phyloP scores from a whole-genome alignment of 1,140 invertebrate species.

The Campoletis sonorensis region DNA sequence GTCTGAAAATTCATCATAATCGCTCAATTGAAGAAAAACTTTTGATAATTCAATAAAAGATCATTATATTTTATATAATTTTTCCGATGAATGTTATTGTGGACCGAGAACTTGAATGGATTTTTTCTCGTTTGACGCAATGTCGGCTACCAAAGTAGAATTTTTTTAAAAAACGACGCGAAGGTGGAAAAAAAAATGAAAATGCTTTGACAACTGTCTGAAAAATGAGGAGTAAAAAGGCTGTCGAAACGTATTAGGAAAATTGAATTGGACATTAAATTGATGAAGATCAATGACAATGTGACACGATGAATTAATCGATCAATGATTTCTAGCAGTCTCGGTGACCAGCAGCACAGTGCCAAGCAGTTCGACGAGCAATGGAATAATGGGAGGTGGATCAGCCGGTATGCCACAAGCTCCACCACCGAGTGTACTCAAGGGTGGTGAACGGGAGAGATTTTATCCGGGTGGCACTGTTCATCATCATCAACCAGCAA shows the following conservation, averaged over 20 bases:
- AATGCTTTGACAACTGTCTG: no score
- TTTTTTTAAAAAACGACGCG: no score
- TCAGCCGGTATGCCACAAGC: slow-evolving; percentile 72
- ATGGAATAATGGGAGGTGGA: slow-evolving; percentile 75
- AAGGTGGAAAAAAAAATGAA: no score
- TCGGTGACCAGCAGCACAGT: slow-evolving; percentile 72
- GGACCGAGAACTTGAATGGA: no score
- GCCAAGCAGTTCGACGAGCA: slow-evolving; percentile 71
- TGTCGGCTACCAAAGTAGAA: no score
- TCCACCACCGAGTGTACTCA: slow-evolving; percentile 74
- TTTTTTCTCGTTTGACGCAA: no score
- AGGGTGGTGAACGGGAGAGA: slow-evolving; percentile 71
- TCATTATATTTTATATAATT: no score
- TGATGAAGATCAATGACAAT: not conserved
- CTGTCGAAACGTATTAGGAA: not conserved
- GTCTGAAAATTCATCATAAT: no score
- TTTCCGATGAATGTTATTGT: no score
- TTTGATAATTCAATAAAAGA: no score
- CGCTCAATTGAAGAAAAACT: no score
- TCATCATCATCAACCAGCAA: slow-evolving; percentile 74
- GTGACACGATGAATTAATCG: slow-evolving; percentile 10
- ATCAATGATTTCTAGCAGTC: slow-evolving; percentile 59
- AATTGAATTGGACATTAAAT: not conserved
- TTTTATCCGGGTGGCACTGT: slow-evolving; percentile 71
- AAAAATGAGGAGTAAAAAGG: no score